Evolutionary conservation across 1,140 invertebrate genomes (phyloP).

Genomic region (Drosophila takahashii): DNA sequence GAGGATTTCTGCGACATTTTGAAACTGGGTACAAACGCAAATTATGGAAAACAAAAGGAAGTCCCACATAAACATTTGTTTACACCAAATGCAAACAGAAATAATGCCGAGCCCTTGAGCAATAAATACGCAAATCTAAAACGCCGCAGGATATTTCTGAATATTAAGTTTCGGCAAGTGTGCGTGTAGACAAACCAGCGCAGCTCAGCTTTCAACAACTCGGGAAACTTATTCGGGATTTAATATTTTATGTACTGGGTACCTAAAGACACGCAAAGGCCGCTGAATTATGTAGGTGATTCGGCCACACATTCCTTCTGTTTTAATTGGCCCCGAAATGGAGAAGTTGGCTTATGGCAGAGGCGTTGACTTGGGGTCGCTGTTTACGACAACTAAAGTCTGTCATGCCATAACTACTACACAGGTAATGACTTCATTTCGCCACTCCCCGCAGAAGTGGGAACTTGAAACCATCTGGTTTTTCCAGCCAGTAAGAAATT

Average conservation of each 20-base stretch:
- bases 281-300: conserved; percentile 37
- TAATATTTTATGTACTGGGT: conserved; percentile 56
- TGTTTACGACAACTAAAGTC: conserved; percentile 52
- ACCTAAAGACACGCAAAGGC: conserved; percentile 12
- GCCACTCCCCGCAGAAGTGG: neutral
- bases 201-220: conserved; percentile 74
- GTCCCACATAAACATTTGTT: conserved; percentile 51
- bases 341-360: conserved; percentile 9
- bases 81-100: conserved; percentile 41
- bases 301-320: conserved; percentile 41
- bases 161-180: conserved; percentile 43
- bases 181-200: conserved; percentile 37
- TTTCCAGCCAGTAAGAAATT: conserved; percentile 20
- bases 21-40: conserved; percentile 50
- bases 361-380: conserved; percentile 42
- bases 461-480: conserved; percentile 1
- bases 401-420: conserved; percentile 59
- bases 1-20: conserved; percentile 37
- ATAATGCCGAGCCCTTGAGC: conserved; percentile 41
- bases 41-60: conserved; percentile 57
- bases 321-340: conserved; percentile 18
- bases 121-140: conserved; percentile 76
- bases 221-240: conserved; percentile 56
- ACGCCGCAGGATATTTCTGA: conserved; percentile 52
- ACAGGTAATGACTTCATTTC: conserved; percentile 70